phyloP scores from a whole-genome alignment of 2,113 vertebrate genomes.

The Sorex fumeus region DNA sequence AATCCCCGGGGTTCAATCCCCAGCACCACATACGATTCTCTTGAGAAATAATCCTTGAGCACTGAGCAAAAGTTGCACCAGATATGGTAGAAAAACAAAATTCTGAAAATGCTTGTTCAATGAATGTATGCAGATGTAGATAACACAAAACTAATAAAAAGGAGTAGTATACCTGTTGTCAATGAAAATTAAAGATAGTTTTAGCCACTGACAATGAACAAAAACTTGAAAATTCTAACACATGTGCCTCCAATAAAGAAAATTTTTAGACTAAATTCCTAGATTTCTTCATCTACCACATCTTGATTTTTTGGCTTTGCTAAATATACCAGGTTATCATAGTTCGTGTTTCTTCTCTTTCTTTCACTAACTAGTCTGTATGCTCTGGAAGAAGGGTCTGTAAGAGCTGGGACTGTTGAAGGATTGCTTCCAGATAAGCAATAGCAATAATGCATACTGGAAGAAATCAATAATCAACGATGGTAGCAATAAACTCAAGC shows the following conservation, averaged over 20 bases:
- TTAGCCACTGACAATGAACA: background rate
- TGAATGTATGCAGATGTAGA: conserved; percentile 5
- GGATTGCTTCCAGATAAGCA: background rate
- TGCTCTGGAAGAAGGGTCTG: background rate
- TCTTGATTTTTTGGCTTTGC: background rate
- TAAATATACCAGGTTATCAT: background rate
- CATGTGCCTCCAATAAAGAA: conserved; percentile 13
- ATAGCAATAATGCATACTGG: background rate
- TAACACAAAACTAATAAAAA: background rate
- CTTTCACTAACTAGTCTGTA: background rate
- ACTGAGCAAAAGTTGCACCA: too few species aligned
- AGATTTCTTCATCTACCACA: background rate
- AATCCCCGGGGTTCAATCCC: too few species aligned
- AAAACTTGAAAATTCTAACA: conserved; percentile 36
- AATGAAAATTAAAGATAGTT: conserved; percentile 36
- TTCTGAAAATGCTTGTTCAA: background rate
- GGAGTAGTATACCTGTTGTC: background rate
- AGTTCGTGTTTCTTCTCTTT: background rate
- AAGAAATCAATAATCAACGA: too few species aligned
- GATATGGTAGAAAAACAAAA: background rate
- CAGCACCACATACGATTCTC: too few species aligned
- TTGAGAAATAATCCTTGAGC: too few species aligned
- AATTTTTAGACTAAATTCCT: conserved; percentile 12
- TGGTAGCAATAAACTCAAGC: background rate
- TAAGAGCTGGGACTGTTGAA: background rate